Conservation (phyloP, 2,888 invertebrate genomes). For the Lysandra coridon region DNA sequence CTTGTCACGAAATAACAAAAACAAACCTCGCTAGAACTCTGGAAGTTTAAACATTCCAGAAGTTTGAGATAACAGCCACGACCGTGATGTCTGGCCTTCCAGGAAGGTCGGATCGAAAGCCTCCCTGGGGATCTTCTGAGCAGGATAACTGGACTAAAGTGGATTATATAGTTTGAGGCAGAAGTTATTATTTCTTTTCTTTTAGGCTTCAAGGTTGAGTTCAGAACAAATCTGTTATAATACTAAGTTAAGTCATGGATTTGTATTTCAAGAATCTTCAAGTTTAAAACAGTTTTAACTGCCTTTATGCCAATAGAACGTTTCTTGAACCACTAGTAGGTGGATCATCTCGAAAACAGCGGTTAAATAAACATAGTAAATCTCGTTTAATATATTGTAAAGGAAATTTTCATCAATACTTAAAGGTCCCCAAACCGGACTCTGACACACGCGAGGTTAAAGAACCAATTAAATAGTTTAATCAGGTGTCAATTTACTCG, state of each 20-base stretch:
- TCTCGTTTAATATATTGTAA: neutral
- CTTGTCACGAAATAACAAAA: neutral
- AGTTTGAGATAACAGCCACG: slow-evolving; percentile 5
- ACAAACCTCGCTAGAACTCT: neutral
- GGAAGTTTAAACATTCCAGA: neutral
- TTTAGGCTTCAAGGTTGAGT: neutral
- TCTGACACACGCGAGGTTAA: slow-evolving; percentile 29
- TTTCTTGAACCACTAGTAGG: neutral
- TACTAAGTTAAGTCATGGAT: neutral
- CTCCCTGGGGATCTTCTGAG: neutral
- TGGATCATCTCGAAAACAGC: neutral
- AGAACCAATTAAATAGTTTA: slow-evolving; percentile 27
- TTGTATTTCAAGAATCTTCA: neutral
- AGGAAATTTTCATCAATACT: neutral
- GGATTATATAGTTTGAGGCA: neutral
- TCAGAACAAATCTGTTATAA: neutral
- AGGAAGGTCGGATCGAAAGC: slow-evolving; percentile 8
- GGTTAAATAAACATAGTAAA: neutral
- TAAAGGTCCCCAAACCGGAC: slow-evolving; percentile 28
- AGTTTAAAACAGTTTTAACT: too few species aligned
- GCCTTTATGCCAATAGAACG: too few species aligned
- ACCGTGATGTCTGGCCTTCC: slow-evolving; percentile 7
- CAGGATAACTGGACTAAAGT: neutral
- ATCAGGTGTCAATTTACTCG: slow-evolving; percentile 23
- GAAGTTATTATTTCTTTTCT: neutral